These are phyloP conservation scores for Castor canadensis DNA, from an alignment of 2,113 vertebrate species.

Conservation along the genomic window DNA sequence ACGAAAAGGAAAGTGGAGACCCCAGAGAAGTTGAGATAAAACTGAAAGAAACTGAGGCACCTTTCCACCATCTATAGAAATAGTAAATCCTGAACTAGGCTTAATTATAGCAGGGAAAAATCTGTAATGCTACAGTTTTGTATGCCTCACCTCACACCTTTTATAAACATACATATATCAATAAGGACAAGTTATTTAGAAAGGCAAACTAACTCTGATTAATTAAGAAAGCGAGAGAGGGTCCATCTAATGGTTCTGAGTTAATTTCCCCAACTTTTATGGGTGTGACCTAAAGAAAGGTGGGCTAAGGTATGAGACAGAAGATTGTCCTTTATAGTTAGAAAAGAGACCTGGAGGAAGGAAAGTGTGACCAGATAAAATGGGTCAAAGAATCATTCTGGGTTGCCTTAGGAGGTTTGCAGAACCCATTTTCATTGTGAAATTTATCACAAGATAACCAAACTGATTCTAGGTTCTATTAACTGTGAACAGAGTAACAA, in stretches of 20 bases:
- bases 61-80: neutral
- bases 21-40: neutral
- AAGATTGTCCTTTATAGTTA: neutral
- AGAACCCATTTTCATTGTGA: neutral
- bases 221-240: neutral
- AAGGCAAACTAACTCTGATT: conserved; percentile 16
- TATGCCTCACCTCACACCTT: neutral
- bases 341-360: neutral
- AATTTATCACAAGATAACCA: neutral
- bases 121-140: neutral
- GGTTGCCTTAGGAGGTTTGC: neutral
- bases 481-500: conserved; percentile 4
- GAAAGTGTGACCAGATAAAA: neutral
- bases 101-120: neutral
- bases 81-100: neutral
- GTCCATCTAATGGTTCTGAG: neutral
- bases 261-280: neutral
- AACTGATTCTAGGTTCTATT: neutral
- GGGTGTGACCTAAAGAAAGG: neutral
- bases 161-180: neutral
- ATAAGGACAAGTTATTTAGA: neutral
- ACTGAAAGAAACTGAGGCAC: neutral
- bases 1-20: neutral
- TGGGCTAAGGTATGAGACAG: neutral
- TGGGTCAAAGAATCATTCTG: neutral